These are phyloP conservation scores for Pygmarrhopalites habei DNA, from an alignment of 1,140 invertebrate species.

Conservation along the genomic window DNA sequence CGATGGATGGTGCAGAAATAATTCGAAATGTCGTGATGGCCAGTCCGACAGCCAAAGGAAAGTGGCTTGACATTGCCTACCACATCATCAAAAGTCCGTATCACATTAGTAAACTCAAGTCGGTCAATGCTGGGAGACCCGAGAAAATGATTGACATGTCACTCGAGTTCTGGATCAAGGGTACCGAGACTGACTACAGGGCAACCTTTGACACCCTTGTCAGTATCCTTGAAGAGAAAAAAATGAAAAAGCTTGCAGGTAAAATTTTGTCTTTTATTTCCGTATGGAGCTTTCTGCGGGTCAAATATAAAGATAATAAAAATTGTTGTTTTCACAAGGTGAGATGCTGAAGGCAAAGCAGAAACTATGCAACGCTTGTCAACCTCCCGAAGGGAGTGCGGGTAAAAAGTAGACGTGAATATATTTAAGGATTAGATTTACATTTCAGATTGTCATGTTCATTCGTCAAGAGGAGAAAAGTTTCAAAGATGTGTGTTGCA, in stretches of 20 bases:
- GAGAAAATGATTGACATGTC: slow-evolving; percentile 14
- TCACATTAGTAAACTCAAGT: slow-evolving; percentile 1
- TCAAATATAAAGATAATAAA: too few relatives aligned
- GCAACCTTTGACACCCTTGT: background rate
- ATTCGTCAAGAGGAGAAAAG: too few relatives aligned
- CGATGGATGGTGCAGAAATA: background rate
- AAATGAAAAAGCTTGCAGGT: slow-evolving; percentile 14
- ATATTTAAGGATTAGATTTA: too few relatives aligned
- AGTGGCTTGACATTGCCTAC: slow-evolving; percentile 1
- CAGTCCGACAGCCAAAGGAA: slow-evolving; percentile 8
- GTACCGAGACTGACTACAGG: background rate
- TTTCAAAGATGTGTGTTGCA: too few relatives aligned
- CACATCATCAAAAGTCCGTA: background rate
- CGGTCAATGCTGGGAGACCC: slow-evolving; percentile 9
- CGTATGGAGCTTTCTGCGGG: too few relatives aligned
- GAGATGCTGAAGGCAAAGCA: too few relatives aligned
- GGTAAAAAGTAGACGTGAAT: too few relatives aligned
- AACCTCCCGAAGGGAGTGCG: too few relatives aligned
- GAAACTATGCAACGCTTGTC: too few relatives aligned
- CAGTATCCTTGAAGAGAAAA: background rate
- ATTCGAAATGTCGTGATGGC: slow-evolving; percentile 5
- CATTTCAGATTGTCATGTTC: too few relatives aligned
- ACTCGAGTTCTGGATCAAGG: slow-evolving; percentile 7
- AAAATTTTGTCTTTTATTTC: too few relatives aligned
- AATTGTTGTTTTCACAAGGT: too few relatives aligned